A percentile compares a stretch with the other conserved stretches of the same genome.
Evolutionary conservation across 1,140 invertebrate species (phyloP).

Genomic region (Aphidius gifuensis): DNA sequence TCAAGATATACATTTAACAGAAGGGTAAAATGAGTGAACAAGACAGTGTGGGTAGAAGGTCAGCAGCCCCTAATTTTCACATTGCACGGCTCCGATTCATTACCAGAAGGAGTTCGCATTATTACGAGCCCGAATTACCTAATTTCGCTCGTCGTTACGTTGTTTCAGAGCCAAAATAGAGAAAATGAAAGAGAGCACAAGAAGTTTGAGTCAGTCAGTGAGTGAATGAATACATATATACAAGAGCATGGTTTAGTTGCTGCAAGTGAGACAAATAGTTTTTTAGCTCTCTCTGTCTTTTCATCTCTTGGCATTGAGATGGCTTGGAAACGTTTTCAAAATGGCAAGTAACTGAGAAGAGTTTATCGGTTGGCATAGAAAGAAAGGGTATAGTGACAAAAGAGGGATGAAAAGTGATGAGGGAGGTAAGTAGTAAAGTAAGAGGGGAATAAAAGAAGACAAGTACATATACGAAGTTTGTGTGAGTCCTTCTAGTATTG

Average conservation of each 20-base stretch:
- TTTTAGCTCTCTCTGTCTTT: no score
- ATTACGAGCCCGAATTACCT: constrained; percentile 55
- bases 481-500: constrained; percentile 51
- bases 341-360: no score
- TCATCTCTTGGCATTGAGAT: no score
- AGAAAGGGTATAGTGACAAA: constrained; percentile 5
- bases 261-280: not conserved
- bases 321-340: no score
- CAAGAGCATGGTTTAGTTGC: no score
- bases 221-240: constrained; percentile 14
- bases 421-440: constrained; percentile 1
- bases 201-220: not conserved
- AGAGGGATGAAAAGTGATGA: constrained; percentile 12
- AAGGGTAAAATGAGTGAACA: constrained; percentile 21
- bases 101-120: constrained; percentile 44
- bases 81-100: constrained; percentile 37
- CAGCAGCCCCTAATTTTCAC: constrained; percentile 31
- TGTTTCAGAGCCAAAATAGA: constrained; percentile 41
- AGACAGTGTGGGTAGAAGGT: constrained; percentile 24
- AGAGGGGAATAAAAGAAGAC: constrained; percentile 7
- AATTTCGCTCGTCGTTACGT: constrained; percentile 54
- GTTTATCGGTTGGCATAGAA: constrained; percentile 3
- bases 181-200: constrained; percentile 16
- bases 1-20: not conserved
- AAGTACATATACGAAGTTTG: constrained; percentile 25